Base-by-base conservation (phyloP, 2,888 invertebrate genomes). In the Mesodorylaimus sp. region DNA sequence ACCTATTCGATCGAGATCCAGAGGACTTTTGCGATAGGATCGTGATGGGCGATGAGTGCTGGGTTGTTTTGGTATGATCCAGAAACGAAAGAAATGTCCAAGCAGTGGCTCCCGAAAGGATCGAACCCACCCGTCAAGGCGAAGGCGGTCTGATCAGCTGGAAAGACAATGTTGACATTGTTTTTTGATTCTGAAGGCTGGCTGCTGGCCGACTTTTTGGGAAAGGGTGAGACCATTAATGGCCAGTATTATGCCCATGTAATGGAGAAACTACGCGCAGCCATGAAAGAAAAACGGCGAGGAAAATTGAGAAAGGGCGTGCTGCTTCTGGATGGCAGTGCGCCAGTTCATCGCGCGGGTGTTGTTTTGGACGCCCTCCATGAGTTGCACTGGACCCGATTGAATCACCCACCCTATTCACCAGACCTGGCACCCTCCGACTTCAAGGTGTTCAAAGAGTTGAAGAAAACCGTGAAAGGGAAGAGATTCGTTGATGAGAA, bases 11-110 rank as follows among this genome's bases (percentile, higher is more conserved):
- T n/a, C n/a, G n/a, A n/a, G n/a, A n/a, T n/a, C n/a, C n/a, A n/a
- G n/a, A n/a, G n/a, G n/a, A n/a, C n/a, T n/a, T n/a, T n/a, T n/a
- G n/a, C 52, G 59, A 56, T 54, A 55, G 61, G 39, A 59, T 60
- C 43, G 55, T 67, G 32, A 65, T 62, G 50, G 58, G 63, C 13
- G 65, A 66, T 57, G 61, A 67, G 61, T 66, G 62, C 44, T 65
- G 61, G 62, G 57, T 66, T n/a, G n/a, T n/a, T 43, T 43, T 43
- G 44, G 44, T 26, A 43, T 26, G 44, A 26, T 21, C 27, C 27
- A 7, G 44, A 26, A 43, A 43, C 27, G 5, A 43, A 24, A 43
- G 37, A 16, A 24, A 32, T 19, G 39, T n/a, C n/a, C n/a, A n/a
- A n/a, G n/a, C n/a, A n/a, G n/a, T n/a, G n/a, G n/a, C n/a, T n/a